Percentiles rank a stretch among this genome's conserved stretches.
These are phyloP conservation scores for Anisognathus igniventris DNA, from an alignment of 2,797 vertebrate species.

Conservation along the genomic window DNA sequence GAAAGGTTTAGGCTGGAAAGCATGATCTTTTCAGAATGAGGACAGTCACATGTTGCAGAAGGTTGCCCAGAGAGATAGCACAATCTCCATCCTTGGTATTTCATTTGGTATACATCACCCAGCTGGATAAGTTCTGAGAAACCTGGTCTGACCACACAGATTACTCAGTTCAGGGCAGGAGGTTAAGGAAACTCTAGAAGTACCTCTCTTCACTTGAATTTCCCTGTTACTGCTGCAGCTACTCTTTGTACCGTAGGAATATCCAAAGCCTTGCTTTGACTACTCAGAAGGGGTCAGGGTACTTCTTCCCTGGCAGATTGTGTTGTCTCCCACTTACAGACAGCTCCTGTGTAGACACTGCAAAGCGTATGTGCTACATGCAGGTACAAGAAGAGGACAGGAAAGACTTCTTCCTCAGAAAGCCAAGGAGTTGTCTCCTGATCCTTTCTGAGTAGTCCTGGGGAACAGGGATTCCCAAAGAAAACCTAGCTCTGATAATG, in stretches of 20 bases:
- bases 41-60: background rate
- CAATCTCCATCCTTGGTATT: background rate
- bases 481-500: background rate
- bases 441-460: background rate
- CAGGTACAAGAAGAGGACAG: background rate
- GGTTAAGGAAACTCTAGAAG: background rate
- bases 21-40: background rate
- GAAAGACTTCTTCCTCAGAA: background rate
- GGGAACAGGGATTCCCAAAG: background rate
- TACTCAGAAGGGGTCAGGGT: background rate
- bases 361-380: background rate
- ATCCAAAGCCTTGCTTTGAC: background rate
- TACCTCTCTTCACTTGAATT: background rate
- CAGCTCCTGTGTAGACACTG: background rate
- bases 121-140: background rate
- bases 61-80: background rate
- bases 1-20: background rate
- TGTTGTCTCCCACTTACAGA: background rate
- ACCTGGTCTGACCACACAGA: background rate
- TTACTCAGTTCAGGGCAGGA: background rate
- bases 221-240: background rate
- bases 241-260: background rate
- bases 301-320: background rate
- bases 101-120: background rate
- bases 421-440: background rate